A percentile compares a stretch with the other conserved stretches of the same genome.
Evolutionary conservation across 2,797 vertebrate species (phyloP).

Genomic region (Coilia nasus): DNA sequence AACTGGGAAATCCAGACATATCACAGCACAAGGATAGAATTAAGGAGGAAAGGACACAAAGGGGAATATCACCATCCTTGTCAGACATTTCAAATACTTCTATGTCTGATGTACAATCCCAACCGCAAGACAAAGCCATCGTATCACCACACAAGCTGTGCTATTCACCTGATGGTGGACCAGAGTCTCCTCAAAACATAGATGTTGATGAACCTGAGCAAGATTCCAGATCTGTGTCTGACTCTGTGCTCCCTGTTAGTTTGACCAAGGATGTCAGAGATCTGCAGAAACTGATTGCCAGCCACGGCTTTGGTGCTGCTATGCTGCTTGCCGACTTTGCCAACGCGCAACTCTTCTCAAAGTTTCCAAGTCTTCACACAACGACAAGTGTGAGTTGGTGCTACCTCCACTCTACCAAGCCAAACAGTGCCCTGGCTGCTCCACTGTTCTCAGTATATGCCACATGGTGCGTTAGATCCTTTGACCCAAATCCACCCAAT

Average conservation of each 20-base stretch:
- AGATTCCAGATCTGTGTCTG: conserved; percentile 78
- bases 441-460: conserved; percentile 90
- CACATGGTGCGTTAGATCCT: conserved; percentile 92
- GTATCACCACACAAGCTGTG: conserved; percentile 74
- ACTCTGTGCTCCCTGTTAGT: conserved; percentile 68
- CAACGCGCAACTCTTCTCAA: conserved; percentile 84
- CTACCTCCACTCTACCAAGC: conserved; percentile 97
- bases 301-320: conserved; percentile 65
- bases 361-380: conserved; percentile 95
- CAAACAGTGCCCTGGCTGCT: conserved; percentile 83
- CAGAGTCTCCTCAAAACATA: conserved; percentile 84
- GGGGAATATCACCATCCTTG: conserved; percentile 65
- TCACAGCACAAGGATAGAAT: conserved; percentile 83
- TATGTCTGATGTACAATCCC: conserved; percentile 55
- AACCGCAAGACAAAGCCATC: conserved; percentile 72
- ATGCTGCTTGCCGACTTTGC: conserved; percentile 78
- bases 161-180: conserved; percentile 74
- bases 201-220: conserved; percentile 82
- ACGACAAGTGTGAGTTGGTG: conserved; percentile 98
- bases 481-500: conserved; percentile 92
- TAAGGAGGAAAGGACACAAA: conserved; percentile 76
- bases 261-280: conserved; percentile 72
- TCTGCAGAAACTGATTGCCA: conserved; percentile 66
- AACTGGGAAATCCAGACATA: conserved; percentile 88
- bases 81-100: conserved; percentile 52